These are phyloP conservation scores for Cyclina sinensis DNA, from an alignment of 1,140 invertebrate genomes.

Conservation along the genomic window DNA sequence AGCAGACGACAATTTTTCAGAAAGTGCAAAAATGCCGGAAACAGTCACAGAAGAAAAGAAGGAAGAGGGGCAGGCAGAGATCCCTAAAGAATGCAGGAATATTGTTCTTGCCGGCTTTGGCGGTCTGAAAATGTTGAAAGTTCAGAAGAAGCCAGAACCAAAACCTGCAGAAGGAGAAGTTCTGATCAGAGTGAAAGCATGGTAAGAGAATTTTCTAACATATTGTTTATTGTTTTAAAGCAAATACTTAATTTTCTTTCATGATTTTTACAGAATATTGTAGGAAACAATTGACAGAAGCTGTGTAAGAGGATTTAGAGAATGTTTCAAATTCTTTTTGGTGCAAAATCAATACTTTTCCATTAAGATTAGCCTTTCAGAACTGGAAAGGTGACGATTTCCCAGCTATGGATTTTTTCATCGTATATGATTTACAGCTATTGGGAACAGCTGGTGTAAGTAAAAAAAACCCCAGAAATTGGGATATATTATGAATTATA, in stretches of 20 bases:
- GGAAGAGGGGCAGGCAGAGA: constrained; percentile 21
- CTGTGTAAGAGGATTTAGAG: not conserved
- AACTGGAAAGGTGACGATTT: too few species aligned
- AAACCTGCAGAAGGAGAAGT: constrained; percentile 92
- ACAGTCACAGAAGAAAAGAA: constrained; percentile 50
- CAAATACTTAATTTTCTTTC: not conserved
- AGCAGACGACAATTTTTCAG: constrained; percentile 18
- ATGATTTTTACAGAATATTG: not conserved
- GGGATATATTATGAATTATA: too few species aligned
- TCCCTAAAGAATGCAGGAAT: constrained; percentile 92
- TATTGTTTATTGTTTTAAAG: constrained; percentile 55
- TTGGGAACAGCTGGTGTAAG: not conserved
- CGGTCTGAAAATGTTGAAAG: constrained; percentile 94
- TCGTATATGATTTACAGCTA: not conserved
- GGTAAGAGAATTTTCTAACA: constrained; percentile 88
- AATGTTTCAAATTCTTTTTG: not conserved
- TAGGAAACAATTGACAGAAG: not conserved
- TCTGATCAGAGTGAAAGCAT: constrained; percentile 93
- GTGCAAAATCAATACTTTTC: not conserved
- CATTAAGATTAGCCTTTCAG: constrained; percentile 2
- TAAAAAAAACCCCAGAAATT: not conserved
- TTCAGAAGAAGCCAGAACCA: constrained; percentile 93
- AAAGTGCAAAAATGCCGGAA: constrained; percentile 51
- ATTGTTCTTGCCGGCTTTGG: constrained; percentile 94
- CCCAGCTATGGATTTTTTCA: not conserved